A percentile compares a stretch with the other conserved stretches of the same genome.
Evolutionary conservation across 1,140 invertebrate species (phyloP).

Genomic region (Drosophila parvula): DNA sequence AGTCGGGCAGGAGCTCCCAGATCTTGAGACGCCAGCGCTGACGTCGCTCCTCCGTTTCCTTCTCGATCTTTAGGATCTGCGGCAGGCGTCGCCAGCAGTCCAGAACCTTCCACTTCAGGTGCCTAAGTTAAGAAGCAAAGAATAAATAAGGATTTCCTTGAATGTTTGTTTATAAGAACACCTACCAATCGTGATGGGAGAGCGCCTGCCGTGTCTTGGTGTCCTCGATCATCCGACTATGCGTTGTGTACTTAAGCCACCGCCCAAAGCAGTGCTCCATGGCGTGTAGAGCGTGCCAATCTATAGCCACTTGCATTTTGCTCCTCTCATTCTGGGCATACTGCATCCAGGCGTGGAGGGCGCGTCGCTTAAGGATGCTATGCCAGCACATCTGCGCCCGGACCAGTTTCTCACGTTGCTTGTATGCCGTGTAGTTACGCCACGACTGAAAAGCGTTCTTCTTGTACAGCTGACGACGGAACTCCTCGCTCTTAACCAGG

Average conservation of each 20-base stretch:
- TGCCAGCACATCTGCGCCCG: constrained; percentile 85
- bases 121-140: constrained; percentile 44
- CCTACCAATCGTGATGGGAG: constrained; percentile 85
- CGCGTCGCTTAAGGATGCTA: constrained; percentile 81
- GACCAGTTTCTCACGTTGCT: constrained; percentile 84
- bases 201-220: constrained; percentile 85
- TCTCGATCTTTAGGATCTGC: constrained; percentile 86
- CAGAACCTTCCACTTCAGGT: constrained; percentile 86
- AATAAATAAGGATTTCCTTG: background rate
- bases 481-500: constrained; percentile 84
- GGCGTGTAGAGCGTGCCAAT: constrained; percentile 86
- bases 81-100: constrained; percentile 87
- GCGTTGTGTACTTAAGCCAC: constrained; percentile 84
- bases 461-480: constrained; percentile 84
- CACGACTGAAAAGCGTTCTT: constrained; percentile 85
- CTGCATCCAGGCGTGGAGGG: constrained; percentile 82
- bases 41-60: constrained; percentile 87
- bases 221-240: constrained; percentile 83
- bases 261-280: constrained; percentile 85
- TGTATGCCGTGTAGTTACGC: constrained; percentile 85
- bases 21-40: constrained; percentile 88
- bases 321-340: constrained; percentile 84
- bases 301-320: constrained; percentile 86
- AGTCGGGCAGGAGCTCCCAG: constrained; percentile 88
- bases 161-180: constrained; percentile 2